Conservation (phyloP, 2,888 invertebrate genomes). For the Vannuccia rotundouncinata region DNA sequence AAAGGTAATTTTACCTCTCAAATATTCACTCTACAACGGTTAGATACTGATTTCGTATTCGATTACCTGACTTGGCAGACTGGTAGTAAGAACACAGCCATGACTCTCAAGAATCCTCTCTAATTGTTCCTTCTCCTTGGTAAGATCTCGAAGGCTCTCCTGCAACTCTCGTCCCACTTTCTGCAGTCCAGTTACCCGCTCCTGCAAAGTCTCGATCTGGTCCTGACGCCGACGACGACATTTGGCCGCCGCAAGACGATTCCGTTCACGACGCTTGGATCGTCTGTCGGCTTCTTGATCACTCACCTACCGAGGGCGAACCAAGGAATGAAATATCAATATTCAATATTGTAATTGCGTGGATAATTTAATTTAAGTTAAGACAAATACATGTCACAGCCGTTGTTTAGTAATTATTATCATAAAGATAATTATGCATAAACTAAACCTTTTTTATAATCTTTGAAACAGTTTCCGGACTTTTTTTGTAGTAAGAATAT, state of each 20-base stretch:
- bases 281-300: background rate
- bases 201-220: constrained; percentile 4
- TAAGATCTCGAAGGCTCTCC: background rate
- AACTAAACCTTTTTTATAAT: too few species aligned
- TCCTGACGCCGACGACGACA: constrained; percentile 1
- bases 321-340: too few species aligned
- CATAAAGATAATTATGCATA: too few species aligned
- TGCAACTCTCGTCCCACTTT: background rate
- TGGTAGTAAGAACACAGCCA: background rate
- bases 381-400: too few species aligned
- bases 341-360: too few species aligned
- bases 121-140: background rate
- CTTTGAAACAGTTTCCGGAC: too few species aligned
- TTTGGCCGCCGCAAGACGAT: constrained; percentile 12
- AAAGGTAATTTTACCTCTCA: too few species aligned
- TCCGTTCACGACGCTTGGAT: constrained; percentile 1
- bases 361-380: too few species aligned
- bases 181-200: background rate
- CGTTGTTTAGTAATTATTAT: too few species aligned
- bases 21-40: too few species aligned
- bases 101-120: background rate
- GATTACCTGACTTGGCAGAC: background rate
- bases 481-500: too few species aligned
- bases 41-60: too few species aligned
- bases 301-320: background rate